These are phyloP conservation scores for Tragelaphus scriptus DNA, from an alignment of 2,113 vertebrate species.

Conservation along the genomic window DNA sequence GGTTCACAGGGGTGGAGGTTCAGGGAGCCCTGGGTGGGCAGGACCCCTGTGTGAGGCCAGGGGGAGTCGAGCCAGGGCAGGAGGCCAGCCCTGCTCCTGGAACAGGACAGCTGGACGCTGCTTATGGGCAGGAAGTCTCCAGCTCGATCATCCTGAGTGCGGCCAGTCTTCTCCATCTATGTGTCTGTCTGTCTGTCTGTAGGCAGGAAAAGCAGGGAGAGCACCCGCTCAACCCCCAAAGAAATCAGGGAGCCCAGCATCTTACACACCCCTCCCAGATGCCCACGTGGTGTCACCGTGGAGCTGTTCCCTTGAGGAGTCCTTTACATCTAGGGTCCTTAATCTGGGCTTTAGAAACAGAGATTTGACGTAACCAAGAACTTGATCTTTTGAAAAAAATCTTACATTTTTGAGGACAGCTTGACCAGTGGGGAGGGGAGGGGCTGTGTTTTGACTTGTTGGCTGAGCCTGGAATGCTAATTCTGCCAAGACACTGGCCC, in stretches of 20 bases:
- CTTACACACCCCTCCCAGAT: neutral
- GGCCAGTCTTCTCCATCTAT: neutral
- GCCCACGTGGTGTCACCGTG: fast-evolving
- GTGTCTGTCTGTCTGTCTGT: neutral
- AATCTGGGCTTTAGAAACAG: neutral
- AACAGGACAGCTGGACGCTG: neutral
- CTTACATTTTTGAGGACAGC: neutral
- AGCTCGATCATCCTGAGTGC: neutral
- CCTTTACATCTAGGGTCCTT: neutral
- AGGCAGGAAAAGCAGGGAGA: neutral
- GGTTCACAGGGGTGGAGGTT: too few relatives aligned
- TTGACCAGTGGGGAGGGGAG: neutral
- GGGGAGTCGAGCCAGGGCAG: neutral
- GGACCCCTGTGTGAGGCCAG: neutral
- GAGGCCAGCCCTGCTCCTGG: neutral
- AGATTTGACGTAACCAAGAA: neutral
- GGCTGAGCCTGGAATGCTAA: neutral
- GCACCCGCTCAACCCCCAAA: fast-evolving
- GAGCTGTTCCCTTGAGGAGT: fast-evolving
- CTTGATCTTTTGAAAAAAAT: neutral
- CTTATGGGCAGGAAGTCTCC: neutral
- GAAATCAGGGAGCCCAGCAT: neutral
- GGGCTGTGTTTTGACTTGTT: neutral
- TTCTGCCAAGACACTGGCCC: neutral
- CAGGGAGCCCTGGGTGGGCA: neutral